Percentiles rank a stretch among this genome's conserved stretches.
phyloP scores from a whole-genome alignment of 2,113 vertebrate genomes.

The Oncorhynchus mykiss region DNA sequence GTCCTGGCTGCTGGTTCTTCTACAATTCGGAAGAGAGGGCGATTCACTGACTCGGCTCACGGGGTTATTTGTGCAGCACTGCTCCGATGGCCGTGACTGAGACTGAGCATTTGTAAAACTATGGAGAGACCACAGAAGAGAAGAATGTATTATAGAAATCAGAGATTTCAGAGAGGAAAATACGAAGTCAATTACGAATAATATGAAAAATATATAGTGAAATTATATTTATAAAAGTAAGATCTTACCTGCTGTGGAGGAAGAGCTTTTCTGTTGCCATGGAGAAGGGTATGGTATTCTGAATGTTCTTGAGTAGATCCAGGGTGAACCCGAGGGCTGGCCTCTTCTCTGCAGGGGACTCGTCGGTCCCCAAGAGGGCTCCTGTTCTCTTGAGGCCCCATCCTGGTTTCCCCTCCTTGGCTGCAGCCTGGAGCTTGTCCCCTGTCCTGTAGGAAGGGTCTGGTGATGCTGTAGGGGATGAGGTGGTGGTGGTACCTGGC shows the following conservation, averaged over 20 bases:
- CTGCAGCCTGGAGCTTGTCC: constrained; percentile 60
- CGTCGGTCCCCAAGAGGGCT: constrained; percentile 57
- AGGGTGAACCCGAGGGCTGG: constrained; percentile 56
- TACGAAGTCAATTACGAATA: not conserved
- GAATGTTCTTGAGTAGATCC: constrained; percentile 72
- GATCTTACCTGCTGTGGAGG: constrained; percentile 71
- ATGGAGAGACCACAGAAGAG: constrained; percentile 6
- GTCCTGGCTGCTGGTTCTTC: constrained; percentile 37
- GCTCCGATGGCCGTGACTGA: constrained; percentile 52
- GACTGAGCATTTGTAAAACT: constrained; percentile 59
- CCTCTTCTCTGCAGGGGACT: constrained; percentile 75
- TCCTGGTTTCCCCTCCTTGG: constrained; percentile 60
- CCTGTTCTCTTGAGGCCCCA: constrained; percentile 68
- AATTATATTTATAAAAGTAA: too few relatives aligned
- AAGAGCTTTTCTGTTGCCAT: constrained; percentile 56
- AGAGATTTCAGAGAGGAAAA: not conserved
- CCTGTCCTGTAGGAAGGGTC: constrained; percentile 58
- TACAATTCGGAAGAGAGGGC: constrained; percentile 28
- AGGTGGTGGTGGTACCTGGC: constrained; percentile 60
- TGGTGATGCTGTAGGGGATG: constrained; percentile 55
- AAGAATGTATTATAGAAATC: not conserved
- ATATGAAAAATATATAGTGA: not conserved
- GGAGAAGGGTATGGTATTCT: constrained; percentile 43
- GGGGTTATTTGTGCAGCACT: constrained; percentile 58
- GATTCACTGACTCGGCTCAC: constrained; percentile 53